Conservation (phyloP, 1,140 invertebrate species). For the Drosophila leontia region DNA sequence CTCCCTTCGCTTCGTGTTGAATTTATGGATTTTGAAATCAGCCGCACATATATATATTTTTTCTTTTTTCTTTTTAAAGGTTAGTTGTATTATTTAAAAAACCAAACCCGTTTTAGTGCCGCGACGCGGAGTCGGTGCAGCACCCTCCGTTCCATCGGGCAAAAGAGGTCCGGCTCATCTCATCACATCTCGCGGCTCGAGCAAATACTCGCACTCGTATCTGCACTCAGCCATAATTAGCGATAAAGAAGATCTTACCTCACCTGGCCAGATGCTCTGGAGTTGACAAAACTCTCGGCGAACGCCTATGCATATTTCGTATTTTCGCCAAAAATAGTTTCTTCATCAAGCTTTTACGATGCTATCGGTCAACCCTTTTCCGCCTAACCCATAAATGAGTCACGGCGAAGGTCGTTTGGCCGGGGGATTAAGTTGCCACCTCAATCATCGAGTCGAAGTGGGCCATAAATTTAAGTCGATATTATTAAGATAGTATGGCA, state of each 20-base stretch:
- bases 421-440: slow-evolving; percentile 2
- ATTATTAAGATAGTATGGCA: slow-evolving; percentile 2
- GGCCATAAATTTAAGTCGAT: slow-evolving; percentile 2
- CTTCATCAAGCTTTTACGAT: slow-evolving; percentile 20
- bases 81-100: slow-evolving; percentile 67
- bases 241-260: slow-evolving; percentile 54
- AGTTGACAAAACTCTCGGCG: slow-evolving; percentile 20
- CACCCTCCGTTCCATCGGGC: slow-evolving; percentile 44
- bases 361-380: slow-evolving; percentile 15
- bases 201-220: slow-evolving; percentile 23
- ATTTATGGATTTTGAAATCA: slow-evolving; percentile 64
- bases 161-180: slow-evolving; percentile 49
- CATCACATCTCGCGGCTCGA: slow-evolving; percentile 14
- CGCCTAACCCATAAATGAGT: slow-evolving; percentile 5
- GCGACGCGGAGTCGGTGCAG: slow-evolving; percentile 21
- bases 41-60: slow-evolving; percentile 7
- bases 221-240: slow-evolving; percentile 49
- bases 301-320: background rate
- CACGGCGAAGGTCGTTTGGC: slow-evolving; percentile 8
- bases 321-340: slow-evolving; percentile 6
- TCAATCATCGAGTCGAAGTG: background rate
- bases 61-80: slow-evolving; percentile 52
- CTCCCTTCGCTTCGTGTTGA: slow-evolving; percentile 34
- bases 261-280: slow-evolving; percentile 12
- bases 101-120: slow-evolving; percentile 58